Conservation (phyloP, 2,888 invertebrate genomes). For the Micropterix aruncella region DNA sequence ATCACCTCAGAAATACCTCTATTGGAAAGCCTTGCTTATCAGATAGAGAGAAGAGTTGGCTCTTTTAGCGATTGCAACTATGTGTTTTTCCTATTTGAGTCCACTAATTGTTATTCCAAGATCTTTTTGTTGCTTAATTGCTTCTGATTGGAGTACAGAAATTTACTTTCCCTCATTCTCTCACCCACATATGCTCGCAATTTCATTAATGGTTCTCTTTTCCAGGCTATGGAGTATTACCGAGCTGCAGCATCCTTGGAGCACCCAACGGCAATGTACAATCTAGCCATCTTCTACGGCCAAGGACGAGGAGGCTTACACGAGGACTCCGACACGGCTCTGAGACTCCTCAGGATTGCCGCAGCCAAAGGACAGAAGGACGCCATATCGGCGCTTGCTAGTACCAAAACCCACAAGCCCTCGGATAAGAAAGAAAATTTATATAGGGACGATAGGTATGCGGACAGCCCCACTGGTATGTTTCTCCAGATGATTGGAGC, state of each 20-base stretch:
- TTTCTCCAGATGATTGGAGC: background rate
- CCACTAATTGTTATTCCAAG: too few species aligned
- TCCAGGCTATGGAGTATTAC: conserved; percentile 52
- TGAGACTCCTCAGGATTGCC: conserved; percentile 33
- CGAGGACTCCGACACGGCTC: conserved; percentile 33
- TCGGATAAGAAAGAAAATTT: too few species aligned
- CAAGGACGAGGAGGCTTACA: conserved; percentile 47
- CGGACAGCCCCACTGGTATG: background rate
- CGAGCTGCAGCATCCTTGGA: conserved; percentile 44
- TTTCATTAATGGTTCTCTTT: conserved; percentile 12
- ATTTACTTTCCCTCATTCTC: too few species aligned
- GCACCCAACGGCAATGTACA: conserved; percentile 53
- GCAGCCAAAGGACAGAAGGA: conserved; percentile 45
- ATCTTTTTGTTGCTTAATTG: too few species aligned
- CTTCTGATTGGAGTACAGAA: too few species aligned
- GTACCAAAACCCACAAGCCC: conserved; percentile 19
- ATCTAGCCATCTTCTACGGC: conserved; percentile 52
- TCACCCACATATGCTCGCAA: too few species aligned
- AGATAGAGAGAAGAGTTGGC: too few species aligned
- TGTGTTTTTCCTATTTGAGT: too few species aligned
- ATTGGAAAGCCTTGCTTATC: too few species aligned
- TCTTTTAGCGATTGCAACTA: too few species aligned
- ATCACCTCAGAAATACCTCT: too few species aligned
- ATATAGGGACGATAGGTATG: background rate
- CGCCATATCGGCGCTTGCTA: conserved; percentile 37